Evolutionary conservation across 1,140 invertebrate species (phyloP).

Genomic region (Hetaerina americana): DNA sequence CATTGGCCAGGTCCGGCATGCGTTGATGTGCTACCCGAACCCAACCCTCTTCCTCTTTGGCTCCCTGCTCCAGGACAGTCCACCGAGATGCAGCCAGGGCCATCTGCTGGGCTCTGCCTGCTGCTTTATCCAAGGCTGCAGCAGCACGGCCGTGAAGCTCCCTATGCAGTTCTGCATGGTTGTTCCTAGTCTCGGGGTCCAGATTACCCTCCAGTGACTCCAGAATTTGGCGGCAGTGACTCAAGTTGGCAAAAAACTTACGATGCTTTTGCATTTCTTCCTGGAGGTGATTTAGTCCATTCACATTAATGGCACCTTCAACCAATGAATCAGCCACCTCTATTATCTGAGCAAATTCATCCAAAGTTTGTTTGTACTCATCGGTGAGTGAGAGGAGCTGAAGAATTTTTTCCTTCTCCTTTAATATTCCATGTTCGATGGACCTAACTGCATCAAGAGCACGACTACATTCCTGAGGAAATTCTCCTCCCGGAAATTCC

Average conservation of each 20-base stretch:
- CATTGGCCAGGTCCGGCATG: conserved; percentile 59
- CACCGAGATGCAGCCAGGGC: conserved; percentile 67
- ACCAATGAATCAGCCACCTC: conserved; percentile 64
- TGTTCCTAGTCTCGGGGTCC: conserved; percentile 58
- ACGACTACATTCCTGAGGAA: conserved; percentile 37
- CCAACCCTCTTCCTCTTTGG: conserved; percentile 70
- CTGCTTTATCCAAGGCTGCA: conserved; percentile 60
- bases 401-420: conserved; percentile 55
- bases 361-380: conserved; percentile 73
- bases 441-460: background rate
- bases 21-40: conserved; percentile 63
- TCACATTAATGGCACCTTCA: conserved; percentile 57
- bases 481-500: conserved; percentile 47
- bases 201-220: conserved; percentile 73
- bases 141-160: conserved; percentile 58
- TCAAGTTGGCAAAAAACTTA: conserved; percentile 76
- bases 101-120: conserved; percentile 63
- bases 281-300: conserved; percentile 57
- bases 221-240: conserved; percentile 63
- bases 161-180: conserved; percentile 59
- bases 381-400: conserved; percentile 58
- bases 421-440: background rate
- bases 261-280: conserved; percentile 79
- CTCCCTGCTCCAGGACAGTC: conserved; percentile 63
- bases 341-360: conserved; percentile 71